These are phyloP conservation scores for Melanotaenia parkinsoni DNA, from an alignment of 2,797 vertebrate genomes.

Conservation along the genomic window DNA sequence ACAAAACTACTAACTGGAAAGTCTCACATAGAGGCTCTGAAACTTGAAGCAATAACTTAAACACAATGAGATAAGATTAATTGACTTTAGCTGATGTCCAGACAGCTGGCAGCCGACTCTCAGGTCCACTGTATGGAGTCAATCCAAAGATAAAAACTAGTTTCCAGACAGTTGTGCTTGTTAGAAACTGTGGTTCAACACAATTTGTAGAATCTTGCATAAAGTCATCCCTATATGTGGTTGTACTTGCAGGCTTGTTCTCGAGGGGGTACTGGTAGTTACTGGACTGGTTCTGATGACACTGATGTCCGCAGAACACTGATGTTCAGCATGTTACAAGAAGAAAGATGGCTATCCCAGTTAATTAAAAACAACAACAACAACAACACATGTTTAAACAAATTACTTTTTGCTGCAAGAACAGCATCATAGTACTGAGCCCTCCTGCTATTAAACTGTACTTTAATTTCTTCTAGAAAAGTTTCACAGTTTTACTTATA, in stretches of 20 bases:
- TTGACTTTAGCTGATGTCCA: too few species aligned
- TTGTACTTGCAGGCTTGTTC: not conserved
- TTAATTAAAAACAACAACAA: too few species aligned
- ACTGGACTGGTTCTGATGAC: not conserved
- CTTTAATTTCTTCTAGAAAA: not conserved
- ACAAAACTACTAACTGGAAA: not conserved
- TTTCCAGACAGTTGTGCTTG: not conserved
- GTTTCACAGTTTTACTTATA: not conserved
- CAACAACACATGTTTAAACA: too few species aligned
- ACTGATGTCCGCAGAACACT: not conserved
- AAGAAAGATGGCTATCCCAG: not conserved
- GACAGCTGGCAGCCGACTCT: too few species aligned
- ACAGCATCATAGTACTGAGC: too few species aligned
- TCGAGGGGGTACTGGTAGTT: not conserved
- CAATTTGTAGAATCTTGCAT: not conserved
- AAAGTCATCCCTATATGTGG: not conserved
- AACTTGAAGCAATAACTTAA: not conserved
- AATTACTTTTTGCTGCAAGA: too few species aligned
- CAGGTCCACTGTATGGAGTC: not conserved
- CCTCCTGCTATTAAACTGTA: too few species aligned
- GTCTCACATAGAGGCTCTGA: not conserved
- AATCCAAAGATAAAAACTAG: not conserved
- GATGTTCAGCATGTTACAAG: not conserved
- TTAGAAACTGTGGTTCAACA: not conserved
- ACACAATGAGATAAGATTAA: not conserved